These are phyloP conservation scores for Coendou prehensilis DNA, from an alignment of 2,797 vertebrate species.

Conservation along the genomic window DNA sequence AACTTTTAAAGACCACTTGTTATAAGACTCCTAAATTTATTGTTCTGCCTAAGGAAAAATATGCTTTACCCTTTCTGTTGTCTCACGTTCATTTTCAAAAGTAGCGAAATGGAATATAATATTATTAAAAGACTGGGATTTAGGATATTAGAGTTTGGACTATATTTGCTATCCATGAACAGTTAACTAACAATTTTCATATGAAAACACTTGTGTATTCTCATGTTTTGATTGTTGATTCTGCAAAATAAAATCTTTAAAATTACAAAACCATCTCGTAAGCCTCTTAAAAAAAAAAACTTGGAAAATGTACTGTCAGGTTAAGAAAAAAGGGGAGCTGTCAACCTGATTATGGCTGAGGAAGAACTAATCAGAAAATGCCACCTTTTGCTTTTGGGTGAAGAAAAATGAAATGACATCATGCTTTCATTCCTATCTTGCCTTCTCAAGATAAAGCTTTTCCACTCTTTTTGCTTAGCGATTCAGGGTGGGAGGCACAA, in stretches of 20 bases:
- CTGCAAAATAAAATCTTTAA: slow-evolving; percentile 62
- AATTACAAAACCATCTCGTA: slow-evolving; percentile 25
- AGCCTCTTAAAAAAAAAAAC: slow-evolving; percentile 9
- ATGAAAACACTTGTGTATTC: slow-evolving; percentile 36
- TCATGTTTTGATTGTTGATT: slow-evolving; percentile 53
- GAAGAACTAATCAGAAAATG: slow-evolving; percentile 26
- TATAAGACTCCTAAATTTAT: slow-evolving; percentile 29
- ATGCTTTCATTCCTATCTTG: slow-evolving; percentile 43
- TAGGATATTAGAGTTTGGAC: slow-evolving; percentile 22
- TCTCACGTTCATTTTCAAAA: slow-evolving; percentile 57
- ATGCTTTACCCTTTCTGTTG: slow-evolving; percentile 23
- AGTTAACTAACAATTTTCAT: slow-evolving; percentile 60
- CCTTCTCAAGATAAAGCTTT: slow-evolving; percentile 67
- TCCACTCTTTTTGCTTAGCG: slow-evolving; percentile 41
- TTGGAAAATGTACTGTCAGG: slow-evolving; percentile 25
- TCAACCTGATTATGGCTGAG: slow-evolving; percentile 33
- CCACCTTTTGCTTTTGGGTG: slow-evolving; percentile 38
- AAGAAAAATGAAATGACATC: slow-evolving; percentile 42
- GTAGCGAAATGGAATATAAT: slow-evolving; percentile 45
- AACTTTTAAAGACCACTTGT: slow-evolving; percentile 57
- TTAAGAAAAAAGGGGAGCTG: background rate
- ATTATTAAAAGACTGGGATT: slow-evolving; percentile 47
- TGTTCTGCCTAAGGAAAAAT: slow-evolving; percentile 57
- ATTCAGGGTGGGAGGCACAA: slow-evolving; percentile 30
- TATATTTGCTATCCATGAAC: background rate